Percentiles rank a stretch among this genome's conserved stretches.
Evolutionary conservation across 1,140 invertebrate species (phyloP).

Genomic region (Pachypeltis micranthus): DNA sequence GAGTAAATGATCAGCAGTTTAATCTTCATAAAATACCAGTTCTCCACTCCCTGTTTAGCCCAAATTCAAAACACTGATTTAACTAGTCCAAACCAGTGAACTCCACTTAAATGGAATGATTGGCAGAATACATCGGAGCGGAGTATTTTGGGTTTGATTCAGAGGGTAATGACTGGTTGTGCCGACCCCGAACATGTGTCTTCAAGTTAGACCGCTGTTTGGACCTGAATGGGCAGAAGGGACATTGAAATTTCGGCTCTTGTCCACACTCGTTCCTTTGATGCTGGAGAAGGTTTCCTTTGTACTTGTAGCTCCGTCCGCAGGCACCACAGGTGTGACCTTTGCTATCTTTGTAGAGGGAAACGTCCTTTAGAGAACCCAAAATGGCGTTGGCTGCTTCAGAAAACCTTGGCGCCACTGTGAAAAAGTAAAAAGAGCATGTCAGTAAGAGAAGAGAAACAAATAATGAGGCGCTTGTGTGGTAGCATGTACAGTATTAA

Average conservation of each 20-base stretch:
- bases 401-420: too few species aligned
- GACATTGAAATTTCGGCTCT: conserved; percentile 28
- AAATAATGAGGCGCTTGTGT: too few species aligned
- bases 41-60: too few species aligned
- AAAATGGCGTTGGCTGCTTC: not conserved
- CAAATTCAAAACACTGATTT: too few species aligned
- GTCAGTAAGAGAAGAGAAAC: too few species aligned
- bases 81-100: too few species aligned
- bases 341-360: not conserved
- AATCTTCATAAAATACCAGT: too few species aligned
- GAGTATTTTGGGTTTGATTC: conserved; percentile 33
- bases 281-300: conserved; percentile 19
- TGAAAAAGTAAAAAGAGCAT: too few species aligned
- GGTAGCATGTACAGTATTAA: too few species aligned
- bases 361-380: not conserved
- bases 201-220: conserved; percentile 40
- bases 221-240: conserved; percentile 35
- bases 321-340: conserved; percentile 18
- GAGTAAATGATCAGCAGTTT: too few species aligned
- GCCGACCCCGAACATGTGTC: conserved; percentile 31
- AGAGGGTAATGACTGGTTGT: conserved; percentile 33
- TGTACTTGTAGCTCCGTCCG: conserved; percentile 23
- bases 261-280: conserved; percentile 31
- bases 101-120: too few species aligned
- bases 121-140: conserved; percentile 30